Conservation (phyloP, 2,888 invertebrate species). For the Acronicta aceris region DNA sequence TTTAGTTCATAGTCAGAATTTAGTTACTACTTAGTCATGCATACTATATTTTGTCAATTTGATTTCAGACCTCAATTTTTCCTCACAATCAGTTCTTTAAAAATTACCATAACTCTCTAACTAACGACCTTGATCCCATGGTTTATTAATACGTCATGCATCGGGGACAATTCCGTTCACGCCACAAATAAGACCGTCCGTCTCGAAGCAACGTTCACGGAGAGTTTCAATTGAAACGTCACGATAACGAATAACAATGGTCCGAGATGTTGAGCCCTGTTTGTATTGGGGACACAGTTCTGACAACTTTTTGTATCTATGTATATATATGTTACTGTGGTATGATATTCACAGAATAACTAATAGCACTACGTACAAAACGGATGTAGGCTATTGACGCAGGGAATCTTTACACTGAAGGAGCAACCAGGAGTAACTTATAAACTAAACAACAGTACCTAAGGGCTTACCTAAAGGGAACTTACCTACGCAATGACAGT, state of each 20-base stretch:
- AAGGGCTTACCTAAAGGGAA: no score
- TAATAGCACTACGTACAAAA: no score
- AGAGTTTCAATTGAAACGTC: slow-evolving; percentile 72
- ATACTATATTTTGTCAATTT: no score
- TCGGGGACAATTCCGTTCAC: slow-evolving; percentile 39
- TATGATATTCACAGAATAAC: no score
- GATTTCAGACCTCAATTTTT: no score
- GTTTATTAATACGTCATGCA: slow-evolving; percentile 50
- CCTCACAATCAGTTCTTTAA: slow-evolving; percentile 5
- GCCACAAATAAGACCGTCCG: slow-evolving; percentile 44
- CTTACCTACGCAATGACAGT: no score
- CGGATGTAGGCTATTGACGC: no score
- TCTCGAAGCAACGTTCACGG: slow-evolving; percentile 50
- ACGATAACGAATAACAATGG: slow-evolving; percentile 67
- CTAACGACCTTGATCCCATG: slow-evolving; percentile 44
- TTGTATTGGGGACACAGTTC: slow-evolving; percentile 33
- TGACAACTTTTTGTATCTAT: slow-evolving; percentile 47
- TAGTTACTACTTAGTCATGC: no score
- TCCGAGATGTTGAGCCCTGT: slow-evolving; percentile 37
- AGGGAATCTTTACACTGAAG: no score
- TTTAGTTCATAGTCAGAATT: no score
- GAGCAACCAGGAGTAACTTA: no score
- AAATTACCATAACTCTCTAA: slow-evolving; percentile 17
- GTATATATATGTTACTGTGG: slow-evolving; percentile 14
- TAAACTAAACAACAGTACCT: no score